phyloP scores from a whole-genome alignment of 92 coral and sea anemone species.

The Bergia sp. region DNA sequence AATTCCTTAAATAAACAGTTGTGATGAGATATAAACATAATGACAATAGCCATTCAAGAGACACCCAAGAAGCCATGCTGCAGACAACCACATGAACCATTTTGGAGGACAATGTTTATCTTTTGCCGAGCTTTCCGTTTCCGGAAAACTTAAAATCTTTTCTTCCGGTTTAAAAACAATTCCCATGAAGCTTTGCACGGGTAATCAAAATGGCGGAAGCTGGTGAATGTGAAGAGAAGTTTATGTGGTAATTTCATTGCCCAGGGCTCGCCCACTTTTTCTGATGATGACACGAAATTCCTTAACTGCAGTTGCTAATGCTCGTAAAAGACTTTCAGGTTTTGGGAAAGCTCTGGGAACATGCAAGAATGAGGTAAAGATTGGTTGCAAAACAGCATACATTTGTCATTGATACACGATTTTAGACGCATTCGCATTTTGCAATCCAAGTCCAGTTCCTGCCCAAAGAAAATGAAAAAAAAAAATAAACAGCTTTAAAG shows the following conservation, averaged over 20 bases:
- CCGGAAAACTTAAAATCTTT: neutral
- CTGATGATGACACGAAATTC: constrained; percentile 1
- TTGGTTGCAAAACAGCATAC: too few species aligned
- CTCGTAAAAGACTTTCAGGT: constrained; percentile 26
- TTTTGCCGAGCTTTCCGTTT: neutral
- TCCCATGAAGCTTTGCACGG: constrained; percentile 28
- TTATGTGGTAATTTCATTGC: neutral
- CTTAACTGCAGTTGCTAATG: constrained; percentile 25
- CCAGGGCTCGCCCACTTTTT: too few species aligned
- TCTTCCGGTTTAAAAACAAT: neutral
- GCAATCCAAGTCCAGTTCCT: too few species aligned
- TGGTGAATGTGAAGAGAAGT: neutral
- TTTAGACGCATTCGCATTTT: too few species aligned
- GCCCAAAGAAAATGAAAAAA: too few species aligned
- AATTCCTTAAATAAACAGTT: neutral
- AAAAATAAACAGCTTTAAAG: too few species aligned
- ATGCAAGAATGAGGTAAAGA: constrained; percentile 53
- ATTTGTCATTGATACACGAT: too few species aligned
- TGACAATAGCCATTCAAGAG: neutral
- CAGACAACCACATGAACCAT: too few species aligned
- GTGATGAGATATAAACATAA: neutral
- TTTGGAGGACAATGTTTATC: too few species aligned
- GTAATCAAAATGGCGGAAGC: constrained; percentile 6
- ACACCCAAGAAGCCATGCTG: constrained; percentile 7
- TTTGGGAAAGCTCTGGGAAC: constrained; percentile 53